A percentile compares a stretch with the other conserved stretches of the same genome.
Conservation (phyloP, 2,797 vertebrate species). For the Gobionotothen gibberifrons region DNA sequence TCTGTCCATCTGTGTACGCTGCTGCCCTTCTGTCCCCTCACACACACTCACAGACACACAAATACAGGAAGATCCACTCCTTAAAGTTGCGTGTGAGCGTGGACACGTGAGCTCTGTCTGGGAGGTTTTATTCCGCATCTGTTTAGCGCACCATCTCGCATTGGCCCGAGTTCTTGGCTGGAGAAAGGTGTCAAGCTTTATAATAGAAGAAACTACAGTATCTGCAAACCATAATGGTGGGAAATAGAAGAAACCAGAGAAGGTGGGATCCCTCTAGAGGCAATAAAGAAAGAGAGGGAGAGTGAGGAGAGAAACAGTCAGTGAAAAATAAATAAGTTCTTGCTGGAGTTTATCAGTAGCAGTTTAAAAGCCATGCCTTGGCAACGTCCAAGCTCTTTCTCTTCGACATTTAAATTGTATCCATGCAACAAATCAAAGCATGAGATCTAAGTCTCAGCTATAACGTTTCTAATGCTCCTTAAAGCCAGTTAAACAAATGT, state of each 20-base stretch:
- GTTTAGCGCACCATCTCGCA: slow-evolving; percentile 43
- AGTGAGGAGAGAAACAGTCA: slow-evolving; percentile 42
- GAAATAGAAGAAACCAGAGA: slow-evolving; percentile 54
- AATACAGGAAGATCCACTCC: slow-evolving; percentile 1
- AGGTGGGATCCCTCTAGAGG: slow-evolving; percentile 46
- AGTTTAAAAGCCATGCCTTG: slow-evolving; percentile 50
- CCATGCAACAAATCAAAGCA: slow-evolving; percentile 50
- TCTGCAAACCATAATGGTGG: slow-evolving; percentile 42
- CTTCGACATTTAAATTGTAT: slow-evolving; percentile 34
- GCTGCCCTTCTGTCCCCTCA: slow-evolving; percentile 78
- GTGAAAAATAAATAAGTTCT: slow-evolving; percentile 57
- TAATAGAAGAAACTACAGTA: slow-evolving; percentile 41
- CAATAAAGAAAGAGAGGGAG: slow-evolving; percentile 12
- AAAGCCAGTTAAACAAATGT: slow-evolving; percentile 54
- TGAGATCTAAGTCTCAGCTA: slow-evolving; percentile 34
- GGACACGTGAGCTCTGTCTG: background rate
- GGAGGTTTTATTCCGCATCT: slow-evolving; percentile 39
- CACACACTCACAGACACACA: slow-evolving; percentile 35
- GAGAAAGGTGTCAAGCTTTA: slow-evolving; percentile 55
- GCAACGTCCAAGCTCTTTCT: slow-evolving; percentile 27
- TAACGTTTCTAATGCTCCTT: slow-evolving; percentile 47
- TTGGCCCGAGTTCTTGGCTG: slow-evolving; percentile 35
- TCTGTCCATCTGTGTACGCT: slow-evolving; percentile 81
- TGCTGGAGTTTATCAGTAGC: slow-evolving; percentile 61
- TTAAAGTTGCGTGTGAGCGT: slow-evolving; percentile 19